A percentile compares a stretch with the other conserved stretches of the same genome.
Conservation (phyloP, 2,888 invertebrate species). For the Azorinus chamasolen region DNA sequence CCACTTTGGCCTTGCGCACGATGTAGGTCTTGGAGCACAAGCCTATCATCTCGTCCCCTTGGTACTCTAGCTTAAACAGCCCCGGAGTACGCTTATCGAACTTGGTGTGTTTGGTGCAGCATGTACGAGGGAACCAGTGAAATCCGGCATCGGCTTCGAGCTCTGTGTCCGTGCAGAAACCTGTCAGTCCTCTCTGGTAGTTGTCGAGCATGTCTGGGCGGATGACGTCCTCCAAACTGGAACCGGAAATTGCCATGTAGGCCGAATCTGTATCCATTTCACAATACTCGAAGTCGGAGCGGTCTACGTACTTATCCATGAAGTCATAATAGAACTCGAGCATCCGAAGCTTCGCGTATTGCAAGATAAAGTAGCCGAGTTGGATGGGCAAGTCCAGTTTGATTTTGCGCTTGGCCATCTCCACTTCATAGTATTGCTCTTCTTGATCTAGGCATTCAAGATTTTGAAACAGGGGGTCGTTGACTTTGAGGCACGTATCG, state of each 20-base stretch:
- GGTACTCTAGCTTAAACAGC: too few species aligned
- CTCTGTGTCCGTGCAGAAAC: constrained; percentile 24
- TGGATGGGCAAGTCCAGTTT: constrained; percentile 62
- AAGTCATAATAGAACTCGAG: constrained; percentile 65
- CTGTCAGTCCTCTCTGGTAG: constrained; percentile 17
- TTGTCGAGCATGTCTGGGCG: constrained; percentile 21
- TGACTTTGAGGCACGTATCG: constrained; percentile 34
- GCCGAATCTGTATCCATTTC: constrained; percentile 67
- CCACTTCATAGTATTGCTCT: constrained; percentile 50
- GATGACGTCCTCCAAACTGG: constrained; percentile 30
- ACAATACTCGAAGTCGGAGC: constrained; percentile 56
- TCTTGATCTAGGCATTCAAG: constrained; percentile 39
- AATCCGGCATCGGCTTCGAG: constrained; percentile 34
- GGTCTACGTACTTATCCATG: constrained; percentile 56
- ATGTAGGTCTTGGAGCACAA: too few species aligned
- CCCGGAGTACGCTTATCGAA: too few species aligned
- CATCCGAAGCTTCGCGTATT: constrained; percentile 68
- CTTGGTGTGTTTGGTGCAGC: too few species aligned
- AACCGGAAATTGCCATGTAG: constrained; percentile 54
- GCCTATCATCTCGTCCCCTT: too few species aligned
- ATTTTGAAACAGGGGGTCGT: constrained; percentile 49
- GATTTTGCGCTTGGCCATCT: constrained; percentile 50
- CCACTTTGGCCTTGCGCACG: too few species aligned
- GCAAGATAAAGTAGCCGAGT: constrained; percentile 63
- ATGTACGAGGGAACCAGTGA: constrained; percentile 53